A percentile compares a stretch with the other conserved stretches of the same genome.
These are phyloP conservation scores for Stictonetta naevosa DNA, from an alignment of 2,113 vertebrate species.

Conservation along the genomic window DNA sequence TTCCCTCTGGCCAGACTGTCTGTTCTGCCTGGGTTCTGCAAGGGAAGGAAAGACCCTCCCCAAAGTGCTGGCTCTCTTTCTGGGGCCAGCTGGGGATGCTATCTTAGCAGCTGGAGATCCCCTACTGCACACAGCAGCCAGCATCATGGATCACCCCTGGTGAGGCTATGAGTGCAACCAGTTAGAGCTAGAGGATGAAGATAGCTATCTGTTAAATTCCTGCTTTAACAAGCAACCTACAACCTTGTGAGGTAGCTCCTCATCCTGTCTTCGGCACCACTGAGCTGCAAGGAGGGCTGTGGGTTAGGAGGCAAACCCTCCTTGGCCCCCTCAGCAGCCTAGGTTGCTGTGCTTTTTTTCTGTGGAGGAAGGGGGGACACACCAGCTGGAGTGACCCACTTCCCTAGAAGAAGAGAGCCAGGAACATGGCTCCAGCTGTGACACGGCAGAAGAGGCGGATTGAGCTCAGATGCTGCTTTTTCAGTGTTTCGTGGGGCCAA, in stretches of 20 bases:
- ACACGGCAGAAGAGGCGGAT: accelerated
- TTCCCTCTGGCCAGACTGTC: background rate
- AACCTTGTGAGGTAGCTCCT: background rate
- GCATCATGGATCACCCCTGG: no score
- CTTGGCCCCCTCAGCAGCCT: background rate
- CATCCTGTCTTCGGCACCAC: accelerated
- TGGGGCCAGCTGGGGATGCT: background rate
- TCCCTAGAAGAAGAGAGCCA: background rate
- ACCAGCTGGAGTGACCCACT: background rate
- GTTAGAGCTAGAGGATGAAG: background rate
- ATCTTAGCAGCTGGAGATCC: background rate
- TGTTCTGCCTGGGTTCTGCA: background rate
- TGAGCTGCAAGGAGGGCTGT: background rate
- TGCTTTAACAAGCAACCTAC: background rate
- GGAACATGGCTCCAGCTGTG: background rate
- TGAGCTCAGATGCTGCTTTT: background rate
- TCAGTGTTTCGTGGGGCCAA: background rate
- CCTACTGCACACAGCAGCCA: no score
- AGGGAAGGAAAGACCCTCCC: no score
- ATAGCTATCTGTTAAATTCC: background rate
- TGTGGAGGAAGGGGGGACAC: background rate
- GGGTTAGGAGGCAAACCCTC: background rate
- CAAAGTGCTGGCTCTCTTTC: background rate
- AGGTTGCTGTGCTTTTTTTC: background rate
- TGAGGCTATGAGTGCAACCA: no score